Conservation (phyloP, 2,888 invertebrate species). For the Branchipolynoe longqiensis region DNA sequence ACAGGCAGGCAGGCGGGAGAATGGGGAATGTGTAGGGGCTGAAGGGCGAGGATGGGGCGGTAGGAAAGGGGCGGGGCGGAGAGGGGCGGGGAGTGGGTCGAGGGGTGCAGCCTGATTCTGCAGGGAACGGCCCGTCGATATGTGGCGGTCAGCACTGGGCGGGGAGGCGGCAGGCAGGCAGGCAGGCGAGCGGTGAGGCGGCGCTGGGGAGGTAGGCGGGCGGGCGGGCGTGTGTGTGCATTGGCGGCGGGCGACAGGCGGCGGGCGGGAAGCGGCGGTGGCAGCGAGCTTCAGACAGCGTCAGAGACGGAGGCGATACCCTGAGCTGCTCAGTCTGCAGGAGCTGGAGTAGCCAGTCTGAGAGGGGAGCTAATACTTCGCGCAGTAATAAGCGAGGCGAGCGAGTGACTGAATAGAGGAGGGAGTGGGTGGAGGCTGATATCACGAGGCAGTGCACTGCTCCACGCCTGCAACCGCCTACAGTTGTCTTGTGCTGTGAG, state of each 20-base stretch:
- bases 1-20: no score
- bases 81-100: neutral
- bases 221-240: neutral
- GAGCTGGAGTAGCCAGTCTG: no score
- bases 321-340: no score
- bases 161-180: neutral
- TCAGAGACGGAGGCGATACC: no score
- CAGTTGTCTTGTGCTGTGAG: no score
- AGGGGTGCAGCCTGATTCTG: neutral
- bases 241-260: neutral
- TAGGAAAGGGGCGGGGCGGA: neutral
- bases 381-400: no score
- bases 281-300: neutral
- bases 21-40: neutral
- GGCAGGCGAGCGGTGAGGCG: neutral
- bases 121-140: neutral
- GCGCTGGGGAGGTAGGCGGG: neutral
- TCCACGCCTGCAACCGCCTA: no score
- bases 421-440: no score
- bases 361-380: no score
- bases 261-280: neutral
- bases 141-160: neutral
- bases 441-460: no score
- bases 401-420: no score
- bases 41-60: neutral